Evolutionary conservation across 2,888 invertebrate genomes (phyloP).

Genomic region (Athripsodes cinereus): DNA sequence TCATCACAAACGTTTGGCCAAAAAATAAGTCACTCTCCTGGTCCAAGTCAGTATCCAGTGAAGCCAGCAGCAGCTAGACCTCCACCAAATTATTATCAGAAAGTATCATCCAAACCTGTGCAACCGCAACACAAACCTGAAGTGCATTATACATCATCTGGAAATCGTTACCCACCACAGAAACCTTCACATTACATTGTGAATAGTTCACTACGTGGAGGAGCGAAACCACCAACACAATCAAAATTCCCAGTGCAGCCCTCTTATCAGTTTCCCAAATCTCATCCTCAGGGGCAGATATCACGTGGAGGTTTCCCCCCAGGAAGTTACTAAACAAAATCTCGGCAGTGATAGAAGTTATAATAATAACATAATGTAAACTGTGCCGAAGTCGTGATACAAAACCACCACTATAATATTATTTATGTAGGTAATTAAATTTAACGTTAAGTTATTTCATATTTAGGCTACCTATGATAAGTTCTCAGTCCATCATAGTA

Average conservation of each 20-base stretch:
- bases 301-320: not conserved
- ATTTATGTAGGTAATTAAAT: too few species aligned
- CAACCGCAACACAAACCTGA: not conserved
- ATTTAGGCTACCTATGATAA: too few species aligned
- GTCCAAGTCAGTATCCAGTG: not conserved
- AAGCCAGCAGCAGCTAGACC: slow-evolving; percentile 1
- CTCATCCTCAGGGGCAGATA: not conserved
- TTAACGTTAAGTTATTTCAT: too few species aligned
- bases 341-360: not conserved
- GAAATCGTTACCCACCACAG: not conserved
- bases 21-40: not conserved
- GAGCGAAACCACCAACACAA: not conserved
- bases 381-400: not conserved
- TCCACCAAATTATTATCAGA: not conserved
- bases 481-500: not conserved
- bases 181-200: not conserved
- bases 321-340: not conserved
- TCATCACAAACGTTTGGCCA: not conserved
- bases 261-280: not conserved
- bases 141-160: not conserved
- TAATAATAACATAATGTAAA: not conserved
- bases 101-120: not conserved
- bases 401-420: not conserved
- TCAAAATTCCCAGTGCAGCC: not conserved
- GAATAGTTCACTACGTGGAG: not conserved